Evolutionary conservation across 2,797 vertebrate genomes (phyloP).

Genomic region (Falco peregrinus): DNA sequence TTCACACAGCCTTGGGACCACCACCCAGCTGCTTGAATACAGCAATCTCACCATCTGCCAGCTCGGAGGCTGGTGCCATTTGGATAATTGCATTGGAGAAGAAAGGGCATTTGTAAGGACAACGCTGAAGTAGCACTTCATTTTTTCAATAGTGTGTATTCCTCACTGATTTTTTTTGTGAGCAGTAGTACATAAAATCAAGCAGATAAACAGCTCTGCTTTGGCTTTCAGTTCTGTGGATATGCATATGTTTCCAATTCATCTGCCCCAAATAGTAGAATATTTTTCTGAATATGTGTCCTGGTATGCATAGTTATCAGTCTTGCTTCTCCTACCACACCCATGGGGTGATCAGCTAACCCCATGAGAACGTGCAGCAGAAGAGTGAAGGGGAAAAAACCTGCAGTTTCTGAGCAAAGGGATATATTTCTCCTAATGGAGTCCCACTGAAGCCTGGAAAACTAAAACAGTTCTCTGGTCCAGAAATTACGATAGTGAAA

Average conservation of each 20-base stretch:
- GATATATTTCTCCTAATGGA: neutral
- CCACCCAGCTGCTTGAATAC: neutral
- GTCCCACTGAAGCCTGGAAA: neutral
- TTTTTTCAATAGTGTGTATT: neutral
- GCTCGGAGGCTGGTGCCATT: neutral
- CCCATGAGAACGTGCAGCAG: neutral
- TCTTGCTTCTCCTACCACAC: slow-evolving; percentile 3
- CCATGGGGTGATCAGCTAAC: neutral
- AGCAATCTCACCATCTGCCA: neutral
- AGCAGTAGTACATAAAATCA: neutral
- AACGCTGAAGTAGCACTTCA: neutral
- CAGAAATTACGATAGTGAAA: neutral
- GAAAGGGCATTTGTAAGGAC: neutral
- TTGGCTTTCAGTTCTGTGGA: neutral
- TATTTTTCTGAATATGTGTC: slow-evolving; percentile 1
- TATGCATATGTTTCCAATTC: slow-evolving; percentile 21
- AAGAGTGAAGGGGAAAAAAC: neutral
- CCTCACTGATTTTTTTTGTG: neutral
- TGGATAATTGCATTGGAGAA: neutral
- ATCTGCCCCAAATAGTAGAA: neutral
- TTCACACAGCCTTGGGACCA: neutral
- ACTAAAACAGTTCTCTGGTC: neutral
- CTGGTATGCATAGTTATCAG: slow-evolving; percentile 8
- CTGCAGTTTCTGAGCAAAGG: neutral
- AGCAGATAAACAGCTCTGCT: neutral